Evolutionary conservation across 2,797 vertebrate genomes (phyloP).

Genomic region (Taeniopygia guttata): DNA sequence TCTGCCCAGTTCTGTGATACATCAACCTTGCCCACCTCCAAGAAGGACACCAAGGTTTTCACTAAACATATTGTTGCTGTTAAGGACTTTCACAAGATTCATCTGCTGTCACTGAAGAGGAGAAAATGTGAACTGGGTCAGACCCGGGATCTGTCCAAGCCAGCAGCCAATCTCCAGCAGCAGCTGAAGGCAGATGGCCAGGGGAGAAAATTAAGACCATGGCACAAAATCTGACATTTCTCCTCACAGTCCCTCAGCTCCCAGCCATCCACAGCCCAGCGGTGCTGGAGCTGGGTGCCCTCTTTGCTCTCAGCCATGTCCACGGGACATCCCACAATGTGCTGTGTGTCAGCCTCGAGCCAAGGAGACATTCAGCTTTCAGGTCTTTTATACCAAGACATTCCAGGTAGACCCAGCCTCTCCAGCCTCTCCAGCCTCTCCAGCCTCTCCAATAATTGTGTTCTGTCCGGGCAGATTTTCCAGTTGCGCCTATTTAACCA

Average conservation of each 20-base stretch:
- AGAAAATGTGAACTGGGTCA: background rate
- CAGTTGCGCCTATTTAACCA: background rate
- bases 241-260: background rate
- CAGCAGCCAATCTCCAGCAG: background rate
- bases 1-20: background rate
- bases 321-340: accelerated
- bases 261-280: background rate
- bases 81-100: background rate
- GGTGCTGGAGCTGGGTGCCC: background rate
- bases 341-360: accelerated
- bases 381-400: background rate
- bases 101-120: background rate
- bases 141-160: background rate
- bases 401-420: accelerated
- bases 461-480: background rate
- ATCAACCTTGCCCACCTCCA: background rate
- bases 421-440: too few relatives aligned
- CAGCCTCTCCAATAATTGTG: background rate
- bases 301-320: background rate
- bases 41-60: background rate
- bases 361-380: background rate
- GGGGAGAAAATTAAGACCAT: background rate
- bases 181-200: background rate
- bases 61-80: background rate
- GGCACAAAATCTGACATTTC: background rate